Base-by-base conservation (phyloP, 2,113 vertebrate genomes). In the Gymnogyps californianus region DNA sequence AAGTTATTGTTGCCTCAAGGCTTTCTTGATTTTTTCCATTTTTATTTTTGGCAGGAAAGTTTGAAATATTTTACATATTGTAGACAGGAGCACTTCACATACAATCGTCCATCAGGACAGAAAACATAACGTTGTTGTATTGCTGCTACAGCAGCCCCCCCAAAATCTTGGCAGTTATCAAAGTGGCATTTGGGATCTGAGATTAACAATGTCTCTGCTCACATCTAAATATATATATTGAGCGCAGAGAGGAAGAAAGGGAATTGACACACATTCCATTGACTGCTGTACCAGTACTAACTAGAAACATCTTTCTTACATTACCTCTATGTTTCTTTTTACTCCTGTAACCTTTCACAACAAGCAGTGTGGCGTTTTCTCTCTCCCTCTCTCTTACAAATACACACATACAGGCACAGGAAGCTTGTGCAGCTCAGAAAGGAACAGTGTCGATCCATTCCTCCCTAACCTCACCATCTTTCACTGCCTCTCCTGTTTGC, bases 191-290 rank as follows among this genome's bases (percentile, higher is more conserved):
- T 97, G 70, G 77, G 71, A 95, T 83, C 94, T 75, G 75, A 64
- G 91, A 95, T 92, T 96, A 96, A 97, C 95, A 92, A 92, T 92
- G 89, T 96, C 83, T 67, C 96, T 91, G 90, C 83, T 96, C 81
- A 71, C 87, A 95, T 90, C 85, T 96, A 95, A 90, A 96, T 95
- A 95, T 82, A 89, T 89, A 87, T 94, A 88, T 80, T 59, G 88
- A 97, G 86, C 0, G 3, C 75, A 89, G 83, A 64, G 83, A 74
- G 77, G 78, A 87, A 89, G 93, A 90, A 90, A 46, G 47, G 59
- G 89, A 92, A 88, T 89, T 96, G 96, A 96, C 94, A 97, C 77
- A 83, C 75, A 38, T 94, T 95, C 92, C 96, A 17, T 81, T 92
- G 95, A 87, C 78, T 95, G 87, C 80, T 91, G 65, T 77, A 89